Evolutionary conservation across 2,797 vertebrate genomes (phyloP).

Genomic region (Poecilia gillii): DNA sequence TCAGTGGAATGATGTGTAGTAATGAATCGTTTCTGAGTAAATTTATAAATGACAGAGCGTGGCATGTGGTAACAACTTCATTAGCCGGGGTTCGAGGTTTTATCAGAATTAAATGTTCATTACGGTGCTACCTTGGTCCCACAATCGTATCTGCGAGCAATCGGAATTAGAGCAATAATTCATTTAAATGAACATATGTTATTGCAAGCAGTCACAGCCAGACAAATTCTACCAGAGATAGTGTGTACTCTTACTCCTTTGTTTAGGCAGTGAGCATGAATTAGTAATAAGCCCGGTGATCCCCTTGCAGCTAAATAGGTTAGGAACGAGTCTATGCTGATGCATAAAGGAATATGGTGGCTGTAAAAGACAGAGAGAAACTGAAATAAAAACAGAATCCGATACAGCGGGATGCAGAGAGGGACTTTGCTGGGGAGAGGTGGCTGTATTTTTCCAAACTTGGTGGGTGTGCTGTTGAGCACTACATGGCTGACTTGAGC

Average conservation of each 20-base stretch:
- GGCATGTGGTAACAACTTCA: conserved; percentile 74
- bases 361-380: conserved; percentile 45
- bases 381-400: conserved; percentile 33
- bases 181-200: conserved; percentile 45
- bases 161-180: conserved; percentile 51
- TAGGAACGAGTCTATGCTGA: conserved; percentile 72
- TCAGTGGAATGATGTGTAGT: conserved; percentile 72
- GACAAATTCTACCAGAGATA: conserved; percentile 48
- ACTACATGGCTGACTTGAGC: conserved; percentile 66
- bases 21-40: conserved; percentile 76
- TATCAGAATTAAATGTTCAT: conserved; percentile 64
- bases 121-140: conserved; percentile 50
- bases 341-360: conserved; percentile 57
- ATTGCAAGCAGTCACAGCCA: conserved; percentile 39
- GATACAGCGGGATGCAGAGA: conserved; percentile 43
- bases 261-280: conserved; percentile 73
- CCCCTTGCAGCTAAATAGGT: conserved; percentile 76
- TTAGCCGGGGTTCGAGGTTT: conserved; percentile 64
- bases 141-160: conserved; percentile 39
- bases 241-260: conserved; percentile 61
- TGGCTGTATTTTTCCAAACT: conserved; percentile 61
- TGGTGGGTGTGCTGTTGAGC: conserved; percentile 68
- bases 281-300: conserved; percentile 75
- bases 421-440: conserved; percentile 62
- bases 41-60: conserved; percentile 70